Percentiles rank a stretch among this genome's conserved stretches.
phyloP scores from a whole-genome alignment of 2,888 invertebrate species.

The Allophyes oxyacanthae region DNA sequence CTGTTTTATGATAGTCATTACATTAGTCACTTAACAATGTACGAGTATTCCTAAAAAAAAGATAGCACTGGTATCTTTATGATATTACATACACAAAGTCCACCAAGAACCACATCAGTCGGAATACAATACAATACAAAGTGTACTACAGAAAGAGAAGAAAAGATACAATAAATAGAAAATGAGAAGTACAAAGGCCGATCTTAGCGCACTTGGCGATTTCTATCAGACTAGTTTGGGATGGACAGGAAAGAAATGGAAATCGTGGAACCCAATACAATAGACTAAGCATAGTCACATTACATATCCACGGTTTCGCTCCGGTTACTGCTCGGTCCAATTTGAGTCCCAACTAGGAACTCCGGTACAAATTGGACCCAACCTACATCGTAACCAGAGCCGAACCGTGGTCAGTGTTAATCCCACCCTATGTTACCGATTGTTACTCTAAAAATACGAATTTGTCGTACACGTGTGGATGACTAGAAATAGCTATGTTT shows the following conservation, averaged over 20 bases:
- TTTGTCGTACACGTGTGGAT: conserved; percentile 26
- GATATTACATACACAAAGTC: neutral
- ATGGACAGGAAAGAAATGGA: too few relatives aligned
- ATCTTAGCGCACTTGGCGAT: too few relatives aligned
- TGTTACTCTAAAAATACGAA: conserved; percentile 31
- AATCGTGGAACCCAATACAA: neutral
- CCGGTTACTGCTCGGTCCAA: neutral
- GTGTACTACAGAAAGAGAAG: too few relatives aligned
- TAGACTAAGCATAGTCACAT: too few relatives aligned
- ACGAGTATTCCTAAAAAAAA: neutral
- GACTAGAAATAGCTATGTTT: conserved; percentile 29
- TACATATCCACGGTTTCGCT: neutral
- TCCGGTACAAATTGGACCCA: conserved; percentile 1
- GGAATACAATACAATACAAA: too few relatives aligned
- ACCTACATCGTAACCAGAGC: neutral
- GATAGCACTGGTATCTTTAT: conserved; percentile 6
- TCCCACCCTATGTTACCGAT: neutral
- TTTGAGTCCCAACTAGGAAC: neutral
- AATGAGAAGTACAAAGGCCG: too few relatives aligned
- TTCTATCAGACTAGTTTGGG: too few relatives aligned
- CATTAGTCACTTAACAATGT: conserved; percentile 16
- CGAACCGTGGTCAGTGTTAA: neutral
- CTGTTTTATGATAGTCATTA: conserved; percentile 24
- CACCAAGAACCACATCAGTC: too few relatives aligned
- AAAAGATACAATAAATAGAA: too few relatives aligned